Conservation (phyloP, 2,888 invertebrate species). For the Maniola hyperantus region DNA sequence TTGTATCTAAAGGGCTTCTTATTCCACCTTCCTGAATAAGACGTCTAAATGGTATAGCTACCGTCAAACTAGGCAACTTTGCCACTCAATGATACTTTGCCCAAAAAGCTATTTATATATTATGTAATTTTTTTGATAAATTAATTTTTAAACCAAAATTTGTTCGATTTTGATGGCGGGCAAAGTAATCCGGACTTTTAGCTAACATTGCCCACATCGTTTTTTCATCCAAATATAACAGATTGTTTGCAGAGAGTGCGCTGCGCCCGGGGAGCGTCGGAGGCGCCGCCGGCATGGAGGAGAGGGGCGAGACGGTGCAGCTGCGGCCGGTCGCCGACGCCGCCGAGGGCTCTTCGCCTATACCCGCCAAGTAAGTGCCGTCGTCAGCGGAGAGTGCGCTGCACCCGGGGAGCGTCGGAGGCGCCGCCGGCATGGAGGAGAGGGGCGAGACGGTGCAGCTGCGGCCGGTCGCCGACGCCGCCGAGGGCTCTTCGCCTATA, state of each 20-base stretch:
- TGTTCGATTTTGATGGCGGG: too few relatives aligned
- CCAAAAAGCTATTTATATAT: too few relatives aligned
- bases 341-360: constrained; percentile 33
- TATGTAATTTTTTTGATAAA: too few relatives aligned
- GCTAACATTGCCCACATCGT: too few relatives aligned
- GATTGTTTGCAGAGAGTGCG: constrained; percentile 1
- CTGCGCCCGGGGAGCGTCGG: neutral
- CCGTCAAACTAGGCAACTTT: too few relatives aligned
- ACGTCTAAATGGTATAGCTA: too few relatives aligned
- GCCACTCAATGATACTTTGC: too few relatives aligned
- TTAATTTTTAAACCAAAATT: too few relatives aligned
- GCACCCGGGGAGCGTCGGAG: neutral
- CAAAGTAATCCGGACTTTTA: too few relatives aligned
- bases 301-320: constrained; percentile 47
- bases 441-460: constrained; percentile 49
- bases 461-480: constrained; percentile 44
- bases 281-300: constrained; percentile 33
- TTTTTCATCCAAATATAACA: neutral
- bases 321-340: constrained; percentile 46
- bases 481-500: constrained; percentile 35
- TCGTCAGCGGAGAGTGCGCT: constrained; percentile 1
- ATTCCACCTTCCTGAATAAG: too few relatives aligned
- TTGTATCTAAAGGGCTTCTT: too few relatives aligned
- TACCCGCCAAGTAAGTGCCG: constrained; percentile 45
- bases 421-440: constrained; percentile 34